Conservation (phyloP, 1,140 invertebrate species). For the Rhagoletis pomonella region DNA sequence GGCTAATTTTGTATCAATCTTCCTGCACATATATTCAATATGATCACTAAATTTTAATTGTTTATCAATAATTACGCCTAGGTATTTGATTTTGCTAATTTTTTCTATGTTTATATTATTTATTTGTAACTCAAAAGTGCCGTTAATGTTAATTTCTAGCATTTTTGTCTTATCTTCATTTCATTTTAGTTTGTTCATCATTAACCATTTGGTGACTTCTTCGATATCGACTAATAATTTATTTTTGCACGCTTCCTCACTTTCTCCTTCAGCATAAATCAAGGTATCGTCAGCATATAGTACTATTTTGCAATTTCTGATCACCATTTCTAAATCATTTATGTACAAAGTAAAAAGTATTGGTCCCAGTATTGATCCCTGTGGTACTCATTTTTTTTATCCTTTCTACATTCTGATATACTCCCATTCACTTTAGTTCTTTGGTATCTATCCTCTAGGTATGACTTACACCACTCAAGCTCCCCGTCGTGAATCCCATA, state of each 20-base stretch:
- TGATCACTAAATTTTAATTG: conserved; percentile 24
- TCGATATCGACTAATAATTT: neutral
- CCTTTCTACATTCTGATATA: neutral
- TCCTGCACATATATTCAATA: conserved; percentile 15
- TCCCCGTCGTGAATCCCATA: too few relatives aligned
- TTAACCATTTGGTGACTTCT: conserved; percentile 28
- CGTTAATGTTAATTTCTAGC: conserved; percentile 10
- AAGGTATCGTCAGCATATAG: conserved; percentile 43
- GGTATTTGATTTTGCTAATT: conserved; percentile 2
- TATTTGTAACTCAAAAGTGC: neutral
- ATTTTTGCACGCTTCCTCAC: neutral
- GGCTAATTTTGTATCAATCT: neutral
- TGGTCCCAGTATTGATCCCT: conserved; percentile 32
- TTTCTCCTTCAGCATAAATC: neutral
- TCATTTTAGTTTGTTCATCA: conserved; percentile 50
- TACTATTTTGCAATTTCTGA: conserved; percentile 18
- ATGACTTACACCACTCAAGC: too few relatives aligned
- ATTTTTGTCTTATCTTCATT: conserved; percentile 47
- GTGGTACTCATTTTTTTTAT: conserved; percentile 26
- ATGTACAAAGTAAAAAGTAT: neutral
- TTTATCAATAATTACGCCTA: too few relatives aligned
- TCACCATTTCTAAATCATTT: conserved; percentile 13
- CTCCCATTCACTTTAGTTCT: too few relatives aligned
- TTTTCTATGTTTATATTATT: conserved; percentile 45
- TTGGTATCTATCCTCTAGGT: too few relatives aligned